A percentile compares a stretch with the other conserved stretches of the same genome.
These are phyloP conservation scores for Anoplophora glabripennis DNA, from an alignment of 1,140 invertebrate genomes.

Conservation along the genomic window DNA sequence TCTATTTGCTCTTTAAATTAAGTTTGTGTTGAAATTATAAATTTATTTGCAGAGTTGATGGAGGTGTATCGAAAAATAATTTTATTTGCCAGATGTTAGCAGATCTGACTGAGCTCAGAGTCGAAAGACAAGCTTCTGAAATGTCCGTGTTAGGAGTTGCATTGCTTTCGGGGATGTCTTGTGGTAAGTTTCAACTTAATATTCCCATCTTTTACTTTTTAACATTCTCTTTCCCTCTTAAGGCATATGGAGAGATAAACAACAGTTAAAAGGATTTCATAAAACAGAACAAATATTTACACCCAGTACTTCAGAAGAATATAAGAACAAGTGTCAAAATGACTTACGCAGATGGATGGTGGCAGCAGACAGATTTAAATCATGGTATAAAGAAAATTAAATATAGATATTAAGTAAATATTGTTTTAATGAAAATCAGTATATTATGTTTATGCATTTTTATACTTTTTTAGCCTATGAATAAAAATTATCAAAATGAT, in stretches of 20 bases:
- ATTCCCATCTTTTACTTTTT: neutral
- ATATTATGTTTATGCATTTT: no score
- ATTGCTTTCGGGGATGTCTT: conserved; percentile 75
- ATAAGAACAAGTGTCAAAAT: conserved; percentile 9
- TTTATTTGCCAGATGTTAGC: conserved; percentile 86
- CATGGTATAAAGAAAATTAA: conserved; percentile 21
- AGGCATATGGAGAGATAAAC: conserved; percentile 71
- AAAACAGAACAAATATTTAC: conserved; percentile 61
- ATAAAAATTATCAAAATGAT: neutral
- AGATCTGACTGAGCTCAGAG: conserved; percentile 69
- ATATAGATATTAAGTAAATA: no score
- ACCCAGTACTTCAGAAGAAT: conserved; percentile 44
- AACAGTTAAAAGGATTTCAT: conserved; percentile 61
- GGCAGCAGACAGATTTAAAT: conserved; percentile 34
- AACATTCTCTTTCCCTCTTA: conserved; percentile 13
- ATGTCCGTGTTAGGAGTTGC: conserved; percentile 78
- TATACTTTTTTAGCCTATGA: neutral
- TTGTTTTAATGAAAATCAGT: no score
- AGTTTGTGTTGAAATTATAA: neutral
- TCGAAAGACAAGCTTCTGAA: conserved; percentile 72
- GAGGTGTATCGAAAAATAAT: conserved; percentile 90
- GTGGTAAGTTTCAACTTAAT: conserved; percentile 54
- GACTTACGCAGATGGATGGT: conserved; percentile 28
- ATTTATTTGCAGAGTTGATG: conserved; percentile 70
- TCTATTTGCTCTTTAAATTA: neutral